A percentile compares a stretch with the other conserved stretches of the same genome.
Evolutionary conservation across 2,113 vertebrate genomes (phyloP).

Genomic region (Plotosus lineatus): DNA sequence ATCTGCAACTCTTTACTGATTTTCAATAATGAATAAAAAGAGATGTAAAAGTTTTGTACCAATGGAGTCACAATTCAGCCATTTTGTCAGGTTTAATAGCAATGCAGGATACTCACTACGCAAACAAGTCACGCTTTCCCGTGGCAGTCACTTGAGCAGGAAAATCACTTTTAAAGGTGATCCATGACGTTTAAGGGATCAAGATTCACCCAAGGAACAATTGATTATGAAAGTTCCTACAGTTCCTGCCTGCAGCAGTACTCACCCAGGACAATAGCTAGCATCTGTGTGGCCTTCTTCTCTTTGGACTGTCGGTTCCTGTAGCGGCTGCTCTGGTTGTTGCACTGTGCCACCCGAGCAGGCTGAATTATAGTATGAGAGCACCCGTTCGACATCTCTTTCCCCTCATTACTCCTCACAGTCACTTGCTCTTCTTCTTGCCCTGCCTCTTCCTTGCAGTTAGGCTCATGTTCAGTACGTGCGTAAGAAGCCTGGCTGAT

Average conservation of each 20-base stretch:
- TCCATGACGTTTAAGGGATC: too few species aligned
- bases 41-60: background rate
- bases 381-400: constrained; percentile 78
- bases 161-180: too few species aligned
- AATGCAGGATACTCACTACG: background rate
- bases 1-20: constrained; percentile 19
- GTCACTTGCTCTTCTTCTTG: constrained; percentile 46
- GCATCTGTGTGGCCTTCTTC: constrained; percentile 94
- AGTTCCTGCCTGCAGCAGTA: constrained; percentile 26
- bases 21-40: constrained; percentile 1
- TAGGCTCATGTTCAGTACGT: constrained; percentile 66
- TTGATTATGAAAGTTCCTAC: background rate
- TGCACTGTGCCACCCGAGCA: constrained; percentile 58
- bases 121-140: background rate
- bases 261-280: constrained; percentile 92
- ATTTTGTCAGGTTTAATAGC: background rate
- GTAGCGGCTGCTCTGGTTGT: constrained; percentile 65
- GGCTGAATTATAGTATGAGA: constrained; percentile 76
- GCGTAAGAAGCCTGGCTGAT: constrained; percentile 83
- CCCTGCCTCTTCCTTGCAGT: constrained; percentile 52
- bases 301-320: constrained; percentile 83
- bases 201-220: background rate
- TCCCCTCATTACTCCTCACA: constrained; percentile 77
- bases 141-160: background rate
- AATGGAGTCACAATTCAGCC: background rate